Evolutionary conservation across 2,797 vertebrate genomes (phyloP).

Genomic region (Semotilus atromaculatus): DNA sequence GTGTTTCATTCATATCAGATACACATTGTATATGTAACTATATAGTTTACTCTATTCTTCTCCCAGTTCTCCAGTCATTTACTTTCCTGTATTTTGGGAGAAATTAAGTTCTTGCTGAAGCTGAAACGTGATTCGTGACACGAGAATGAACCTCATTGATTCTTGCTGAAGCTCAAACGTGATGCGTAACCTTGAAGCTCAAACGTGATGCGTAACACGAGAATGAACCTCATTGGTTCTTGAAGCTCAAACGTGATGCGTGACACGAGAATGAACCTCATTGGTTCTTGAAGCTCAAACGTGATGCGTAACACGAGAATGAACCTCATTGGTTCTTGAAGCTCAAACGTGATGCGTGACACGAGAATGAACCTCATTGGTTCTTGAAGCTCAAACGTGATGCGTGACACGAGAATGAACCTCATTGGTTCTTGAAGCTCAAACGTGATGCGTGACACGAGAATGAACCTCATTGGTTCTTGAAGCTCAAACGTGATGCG

Average conservation of each 20-base stretch:
- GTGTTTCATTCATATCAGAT: background rate
- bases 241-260: too few species aligned
- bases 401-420: background rate
- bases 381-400: background rate
- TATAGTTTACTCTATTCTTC: background rate
- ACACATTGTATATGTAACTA: background rate
- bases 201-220: too few species aligned
- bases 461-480: background rate
- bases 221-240: background rate
- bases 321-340: background rate
- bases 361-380: background rate
- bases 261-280: background rate
- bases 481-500: too few species aligned
- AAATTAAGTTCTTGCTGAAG: background rate
- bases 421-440: background rate
- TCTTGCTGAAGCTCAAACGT: background rate
- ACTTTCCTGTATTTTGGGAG: too few species aligned
- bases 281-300: background rate
- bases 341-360: too few species aligned
- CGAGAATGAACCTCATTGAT: background rate
- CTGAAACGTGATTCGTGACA: too few species aligned
- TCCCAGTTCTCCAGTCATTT: too few species aligned
- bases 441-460: too few species aligned
- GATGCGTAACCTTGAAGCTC: too few species aligned
- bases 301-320: background rate